Conservation (phyloP, 1,140 invertebrate genomes). For the Bombus superbus region DNA sequence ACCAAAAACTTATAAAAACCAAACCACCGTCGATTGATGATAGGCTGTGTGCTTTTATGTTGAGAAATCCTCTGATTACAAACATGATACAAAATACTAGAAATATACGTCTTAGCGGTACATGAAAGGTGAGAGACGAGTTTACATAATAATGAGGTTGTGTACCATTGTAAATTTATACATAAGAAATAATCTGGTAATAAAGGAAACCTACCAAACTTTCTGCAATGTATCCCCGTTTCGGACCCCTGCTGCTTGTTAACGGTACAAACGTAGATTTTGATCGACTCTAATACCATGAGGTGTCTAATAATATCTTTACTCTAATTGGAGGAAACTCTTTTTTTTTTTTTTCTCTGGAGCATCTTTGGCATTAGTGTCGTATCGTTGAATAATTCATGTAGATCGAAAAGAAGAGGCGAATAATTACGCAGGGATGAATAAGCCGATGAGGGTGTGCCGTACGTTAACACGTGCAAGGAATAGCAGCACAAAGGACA, state of each 20-base stretch:
- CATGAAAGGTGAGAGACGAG: conserved; percentile 82
- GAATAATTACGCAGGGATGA: conserved; percentile 43
- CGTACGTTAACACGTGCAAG: conserved; percentile 32
- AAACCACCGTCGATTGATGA: conserved; percentile 74
- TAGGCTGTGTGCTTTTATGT: conserved; percentile 81
- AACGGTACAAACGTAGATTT: conserved; percentile 75
- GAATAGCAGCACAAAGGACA: conserved; percentile 28
- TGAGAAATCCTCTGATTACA: conserved; percentile 79
- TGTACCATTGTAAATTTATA: conserved; percentile 74
- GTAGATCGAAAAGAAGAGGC: conserved; percentile 58
- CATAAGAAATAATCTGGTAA: conserved; percentile 68
- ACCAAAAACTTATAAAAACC: conserved; percentile 76
- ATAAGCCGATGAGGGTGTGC: conserved; percentile 23
- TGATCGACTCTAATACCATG: conserved; percentile 67
- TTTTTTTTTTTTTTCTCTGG: neutral
- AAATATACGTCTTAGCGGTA: conserved; percentile 79
- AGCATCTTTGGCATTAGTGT: conserved; percentile 66
- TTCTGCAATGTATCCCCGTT: conserved; percentile 73
- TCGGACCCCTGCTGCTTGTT: conserved; percentile 76
- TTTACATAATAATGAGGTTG: conserved; percentile 80
- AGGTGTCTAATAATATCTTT: conserved; percentile 45
- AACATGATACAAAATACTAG: conserved; percentile 76
- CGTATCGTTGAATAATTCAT: conserved; percentile 69
- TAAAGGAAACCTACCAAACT: conserved; percentile 69
- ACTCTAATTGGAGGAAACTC: neutral